phyloP scores from a whole-genome alignment of 1,140 invertebrate genomes.

The Phthorimaea operculella region DNA sequence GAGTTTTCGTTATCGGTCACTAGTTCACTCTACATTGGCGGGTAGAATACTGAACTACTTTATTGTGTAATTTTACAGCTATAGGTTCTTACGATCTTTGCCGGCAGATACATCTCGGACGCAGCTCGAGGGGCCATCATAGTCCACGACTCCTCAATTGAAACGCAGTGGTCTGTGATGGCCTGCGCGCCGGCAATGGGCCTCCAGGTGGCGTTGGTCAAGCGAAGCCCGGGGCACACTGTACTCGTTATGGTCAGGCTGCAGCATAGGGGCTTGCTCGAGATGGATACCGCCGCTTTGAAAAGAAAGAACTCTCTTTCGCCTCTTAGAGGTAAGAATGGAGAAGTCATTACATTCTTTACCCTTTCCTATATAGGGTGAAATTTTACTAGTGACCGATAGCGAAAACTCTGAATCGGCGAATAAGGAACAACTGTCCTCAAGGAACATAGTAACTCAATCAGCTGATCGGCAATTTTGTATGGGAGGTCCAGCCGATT shows the following conservation, averaged over 20 bases:
- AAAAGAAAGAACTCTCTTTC: constrained; percentile 26
- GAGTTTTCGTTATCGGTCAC: too few relatives aligned
- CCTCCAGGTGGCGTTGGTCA: constrained; percentile 33
- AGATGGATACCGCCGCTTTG: constrained; percentile 33
- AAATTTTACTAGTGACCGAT: too few relatives aligned
- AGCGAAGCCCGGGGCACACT: constrained; percentile 18
- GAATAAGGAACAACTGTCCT: too few relatives aligned
- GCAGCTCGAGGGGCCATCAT: constrained; percentile 68
- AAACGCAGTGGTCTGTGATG: constrained; percentile 51
- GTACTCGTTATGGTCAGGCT: constrained; percentile 31
- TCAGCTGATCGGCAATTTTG: too few relatives aligned
- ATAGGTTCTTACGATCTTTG: constrained; percentile 53
- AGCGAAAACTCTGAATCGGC: too few relatives aligned
- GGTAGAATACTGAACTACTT: background rate
- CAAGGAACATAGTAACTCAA: too few relatives aligned
- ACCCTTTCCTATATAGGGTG: too few relatives aligned
- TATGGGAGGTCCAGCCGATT: too few relatives aligned
- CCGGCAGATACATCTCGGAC: constrained; percentile 65
- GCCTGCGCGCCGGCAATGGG: constrained; percentile 23
- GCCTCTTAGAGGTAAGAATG: constrained; percentile 27
- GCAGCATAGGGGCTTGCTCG: constrained; percentile 25
- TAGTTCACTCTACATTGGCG: background rate
- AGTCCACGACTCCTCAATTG: constrained; percentile 64
- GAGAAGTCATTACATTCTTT: too few relatives aligned
- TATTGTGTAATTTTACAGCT: too few relatives aligned